These are phyloP conservation scores for Sebastes goodei DNA, from an alignment of 2,797 vertebrate species.

Conservation along the genomic window DNA sequence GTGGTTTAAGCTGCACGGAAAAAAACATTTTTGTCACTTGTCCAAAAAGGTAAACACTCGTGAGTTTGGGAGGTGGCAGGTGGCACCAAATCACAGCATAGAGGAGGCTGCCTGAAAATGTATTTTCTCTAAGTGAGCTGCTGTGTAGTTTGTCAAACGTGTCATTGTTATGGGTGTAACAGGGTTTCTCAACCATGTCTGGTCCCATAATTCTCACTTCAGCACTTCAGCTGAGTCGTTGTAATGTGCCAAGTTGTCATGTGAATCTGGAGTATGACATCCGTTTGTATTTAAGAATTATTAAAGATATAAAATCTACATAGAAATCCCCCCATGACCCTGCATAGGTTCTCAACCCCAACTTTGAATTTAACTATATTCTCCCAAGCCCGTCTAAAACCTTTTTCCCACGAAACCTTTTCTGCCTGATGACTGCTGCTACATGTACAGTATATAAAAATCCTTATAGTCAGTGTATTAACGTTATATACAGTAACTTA, in stretches of 20 bases:
- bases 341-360: neutral
- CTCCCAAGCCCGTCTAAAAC: too few species aligned
- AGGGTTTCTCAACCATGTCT: neutral
- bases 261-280: neutral
- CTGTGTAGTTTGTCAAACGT: neutral
- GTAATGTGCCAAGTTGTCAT: neutral
- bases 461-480: too few species aligned
- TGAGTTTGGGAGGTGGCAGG: neutral
- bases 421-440: too few species aligned
- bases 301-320: neutral
- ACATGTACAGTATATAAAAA: too few species aligned
- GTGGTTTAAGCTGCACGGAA: neutral
- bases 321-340: neutral
- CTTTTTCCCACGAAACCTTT: fast-evolving
- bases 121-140: neutral
- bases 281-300: neutral
- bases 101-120: neutral
- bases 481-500: fast-evolving
- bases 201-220: neutral
- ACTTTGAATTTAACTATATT: neutral
- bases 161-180: neutral
- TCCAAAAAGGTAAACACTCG: neutral
- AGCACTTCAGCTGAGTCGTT: neutral
- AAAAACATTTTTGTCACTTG: neutral
- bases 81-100: neutral